phyloP scores from a whole-genome alignment of 2,888 invertebrate genomes.

The Ditylenchus weischeri region DNA sequence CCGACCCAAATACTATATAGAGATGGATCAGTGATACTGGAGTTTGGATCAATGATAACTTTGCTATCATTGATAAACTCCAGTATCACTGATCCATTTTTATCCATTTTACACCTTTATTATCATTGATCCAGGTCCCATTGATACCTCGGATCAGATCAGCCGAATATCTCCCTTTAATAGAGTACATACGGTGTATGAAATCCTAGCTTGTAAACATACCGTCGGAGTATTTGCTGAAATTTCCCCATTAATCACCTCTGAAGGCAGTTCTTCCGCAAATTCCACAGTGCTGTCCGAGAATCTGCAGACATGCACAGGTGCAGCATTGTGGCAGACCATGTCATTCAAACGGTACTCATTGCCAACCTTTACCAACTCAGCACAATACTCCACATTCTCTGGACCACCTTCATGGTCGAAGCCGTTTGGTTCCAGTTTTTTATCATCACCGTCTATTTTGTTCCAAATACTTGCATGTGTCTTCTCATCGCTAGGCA shows the following conservation, averaged over 20 bases:
- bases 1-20: no score
- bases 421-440: neutral
- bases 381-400: conserved; percentile 1
- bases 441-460: neutral
- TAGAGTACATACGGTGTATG: no score
- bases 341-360: neutral
- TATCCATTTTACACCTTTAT: no score
- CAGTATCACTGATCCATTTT: no score
- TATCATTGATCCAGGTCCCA: no score
- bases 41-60: no score
- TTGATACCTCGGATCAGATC: no score
- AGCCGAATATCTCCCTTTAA: no score
- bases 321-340: neutral
- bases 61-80: no score
- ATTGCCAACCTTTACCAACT: neutral
- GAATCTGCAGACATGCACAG: neutral
- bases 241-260: conserved; percentile 4
- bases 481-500: neutral
- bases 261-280: neutral
- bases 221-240: neutral
- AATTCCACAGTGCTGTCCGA: neutral
- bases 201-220: neutral
- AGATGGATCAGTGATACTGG: no score
- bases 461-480: neutral
- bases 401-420: neutral